Conservation (phyloP, 1,140 invertebrate species). For the Drosophila athabasca region DNA sequence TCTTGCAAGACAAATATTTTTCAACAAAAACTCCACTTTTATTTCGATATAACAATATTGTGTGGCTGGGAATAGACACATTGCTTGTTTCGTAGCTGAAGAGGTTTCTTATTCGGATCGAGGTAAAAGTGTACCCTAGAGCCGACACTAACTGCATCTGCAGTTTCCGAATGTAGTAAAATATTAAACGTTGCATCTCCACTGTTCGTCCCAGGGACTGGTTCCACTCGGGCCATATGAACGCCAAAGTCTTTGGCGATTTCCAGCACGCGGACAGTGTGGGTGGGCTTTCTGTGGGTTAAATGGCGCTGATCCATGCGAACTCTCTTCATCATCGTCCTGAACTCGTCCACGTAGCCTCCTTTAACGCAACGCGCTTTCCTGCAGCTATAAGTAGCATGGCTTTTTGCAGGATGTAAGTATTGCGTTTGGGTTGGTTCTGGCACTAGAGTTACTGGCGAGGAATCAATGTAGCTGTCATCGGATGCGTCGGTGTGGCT, state of each 20-base stretch:
- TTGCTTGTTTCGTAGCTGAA: neutral
- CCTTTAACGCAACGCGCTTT: slow-evolving; percentile 12
- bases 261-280: neutral
- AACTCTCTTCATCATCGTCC: neutral
- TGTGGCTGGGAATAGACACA: neutral
- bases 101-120: neutral
- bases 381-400: neutral
- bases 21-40: too few relatives aligned
- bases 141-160: slow-evolving; percentile 1
- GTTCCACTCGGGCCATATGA: neutral
- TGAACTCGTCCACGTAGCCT: slow-evolving; percentile 14
- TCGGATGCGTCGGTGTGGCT: slow-evolving; percentile 2
- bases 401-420: neutral
- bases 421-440: slow-evolving; percentile 1
- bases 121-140: slow-evolving; percentile 7
- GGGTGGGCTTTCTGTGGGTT: neutral
- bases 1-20: too few relatives aligned
- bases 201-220: neutral
- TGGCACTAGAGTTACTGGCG: slow-evolving; percentile 9
- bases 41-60: neutral
- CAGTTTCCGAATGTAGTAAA: neutral
- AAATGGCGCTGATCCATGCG: slow-evolving; percentile 26
- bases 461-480: slow-evolving; percentile 12
- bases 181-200: slow-evolving; percentile 7
- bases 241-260: slow-evolving; percentile 1